Conservation (phyloP, 2,113 vertebrate species). For the Pterophyllum scalare region DNA sequence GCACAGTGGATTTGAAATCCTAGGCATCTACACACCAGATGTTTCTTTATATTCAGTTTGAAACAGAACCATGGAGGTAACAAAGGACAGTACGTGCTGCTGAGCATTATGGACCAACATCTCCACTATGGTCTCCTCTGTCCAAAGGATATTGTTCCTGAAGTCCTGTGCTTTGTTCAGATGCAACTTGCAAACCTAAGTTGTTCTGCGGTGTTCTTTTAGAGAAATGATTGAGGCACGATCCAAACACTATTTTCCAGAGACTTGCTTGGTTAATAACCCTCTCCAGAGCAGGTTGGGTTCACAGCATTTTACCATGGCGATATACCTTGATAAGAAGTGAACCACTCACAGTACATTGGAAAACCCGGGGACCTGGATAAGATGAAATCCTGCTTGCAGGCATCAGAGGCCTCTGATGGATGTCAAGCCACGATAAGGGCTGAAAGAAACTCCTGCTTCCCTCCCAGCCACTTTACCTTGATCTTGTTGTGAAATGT, state of each 20-base stretch:
- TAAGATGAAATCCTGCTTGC: neutral
- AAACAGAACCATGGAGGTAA: neutral
- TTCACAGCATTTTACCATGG: neutral
- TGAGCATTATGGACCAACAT: neutral
- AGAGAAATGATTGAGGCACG: accelerated
- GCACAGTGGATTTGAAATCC: neutral
- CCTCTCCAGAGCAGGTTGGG: neutral
- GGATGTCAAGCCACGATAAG: neutral
- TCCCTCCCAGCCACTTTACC: neutral
- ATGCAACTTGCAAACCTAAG: neutral
- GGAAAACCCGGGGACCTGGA: accelerated
- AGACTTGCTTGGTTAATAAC: neutral
- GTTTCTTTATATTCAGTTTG: neutral
- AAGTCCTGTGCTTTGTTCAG: neutral
- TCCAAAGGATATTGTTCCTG: neutral
- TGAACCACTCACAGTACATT: too few species aligned
- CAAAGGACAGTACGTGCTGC: neutral
- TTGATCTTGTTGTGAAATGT: neutral
- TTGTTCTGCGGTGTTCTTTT: neutral
- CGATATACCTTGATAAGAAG: neutral
- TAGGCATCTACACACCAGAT: accelerated
- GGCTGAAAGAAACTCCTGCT: neutral
- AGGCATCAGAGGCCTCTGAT: accelerated
- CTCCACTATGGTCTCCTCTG: neutral
- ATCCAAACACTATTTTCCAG: neutral